Conservation (phyloP, 2,888 invertebrate species). For the Caenorhabditis zanzibari region DNA sequence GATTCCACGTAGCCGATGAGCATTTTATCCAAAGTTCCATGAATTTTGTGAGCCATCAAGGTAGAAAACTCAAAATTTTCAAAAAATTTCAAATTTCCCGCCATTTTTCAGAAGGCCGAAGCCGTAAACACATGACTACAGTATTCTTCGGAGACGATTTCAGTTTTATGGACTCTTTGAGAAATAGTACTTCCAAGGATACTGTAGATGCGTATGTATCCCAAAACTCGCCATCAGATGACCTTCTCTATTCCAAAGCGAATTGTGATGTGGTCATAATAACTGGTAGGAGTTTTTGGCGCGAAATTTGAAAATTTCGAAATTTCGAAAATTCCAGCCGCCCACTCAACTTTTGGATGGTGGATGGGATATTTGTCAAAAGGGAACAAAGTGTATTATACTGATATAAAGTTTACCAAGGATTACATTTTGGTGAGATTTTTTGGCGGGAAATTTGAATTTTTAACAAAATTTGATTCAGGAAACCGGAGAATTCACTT, state of each 20-base stretch:
- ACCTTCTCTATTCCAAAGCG: conserved; percentile 3
- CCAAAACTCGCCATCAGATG: conserved; percentile 17
- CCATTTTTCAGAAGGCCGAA: background rate
- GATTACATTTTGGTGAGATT: conserved; percentile 18
- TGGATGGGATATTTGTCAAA: conserved; percentile 32
- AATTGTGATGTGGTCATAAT: conserved; percentile 29
- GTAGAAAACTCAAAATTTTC: background rate
- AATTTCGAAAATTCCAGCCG: conserved; percentile 12
- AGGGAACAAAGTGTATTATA: conserved; percentile 23
- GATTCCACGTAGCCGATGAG: conserved; percentile 28
- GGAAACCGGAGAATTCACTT: conserved; percentile 18
- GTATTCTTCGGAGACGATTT: conserved; percentile 27
- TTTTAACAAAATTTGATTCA: background rate
- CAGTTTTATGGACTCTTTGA: conserved; percentile 5
- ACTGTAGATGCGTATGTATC: background rate
- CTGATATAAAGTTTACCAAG: conserved; percentile 21
- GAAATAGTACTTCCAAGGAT: background rate
- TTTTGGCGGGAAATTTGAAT: background rate
- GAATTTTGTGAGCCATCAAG: conserved; percentile 6
- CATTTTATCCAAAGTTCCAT: conserved; percentile 1
- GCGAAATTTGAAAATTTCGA: background rate
- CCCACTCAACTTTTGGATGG: conserved; percentile 37
- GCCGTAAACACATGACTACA: conserved; percentile 1
- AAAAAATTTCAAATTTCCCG: background rate
- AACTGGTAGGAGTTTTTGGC: background rate